Evolutionary conservation across 2,113 vertebrate genomes (phyloP).

Genomic region (Mobula birostris): DNA sequence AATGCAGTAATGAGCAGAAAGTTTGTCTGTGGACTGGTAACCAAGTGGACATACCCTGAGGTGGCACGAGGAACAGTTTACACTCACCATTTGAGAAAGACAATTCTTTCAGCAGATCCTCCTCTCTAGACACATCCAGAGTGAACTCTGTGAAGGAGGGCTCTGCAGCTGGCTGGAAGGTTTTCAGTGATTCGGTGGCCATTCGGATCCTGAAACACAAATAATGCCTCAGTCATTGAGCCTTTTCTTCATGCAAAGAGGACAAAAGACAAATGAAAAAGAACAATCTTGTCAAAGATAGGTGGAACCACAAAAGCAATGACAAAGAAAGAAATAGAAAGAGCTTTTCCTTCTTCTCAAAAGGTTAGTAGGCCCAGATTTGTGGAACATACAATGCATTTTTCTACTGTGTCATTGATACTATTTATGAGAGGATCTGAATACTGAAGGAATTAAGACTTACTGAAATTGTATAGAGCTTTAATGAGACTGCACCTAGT

Average conservation of each 20-base stretch:
- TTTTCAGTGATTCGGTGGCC: constrained; percentile 85
- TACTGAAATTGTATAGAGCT: no score
- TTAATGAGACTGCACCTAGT: no score
- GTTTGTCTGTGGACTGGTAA: neutral
- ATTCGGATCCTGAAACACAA: constrained; percentile 77
- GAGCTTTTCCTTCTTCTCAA: neutral
- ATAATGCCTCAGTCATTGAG: neutral
- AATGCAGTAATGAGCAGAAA: no score
- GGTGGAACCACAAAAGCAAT: neutral
- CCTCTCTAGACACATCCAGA: constrained; percentile 74
- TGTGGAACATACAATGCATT: neutral
- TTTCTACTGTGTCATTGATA: neutral
- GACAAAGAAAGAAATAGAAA: neutral
- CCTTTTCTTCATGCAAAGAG: neutral
- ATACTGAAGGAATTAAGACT: no score
- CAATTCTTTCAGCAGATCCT: constrained; percentile 72
- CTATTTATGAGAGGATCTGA: neutral
- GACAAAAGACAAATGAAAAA: neutral
- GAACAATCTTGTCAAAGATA: neutral
- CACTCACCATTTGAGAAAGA: constrained; percentile 77
- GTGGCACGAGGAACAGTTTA: neutral
- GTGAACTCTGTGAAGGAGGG: constrained; percentile 83
- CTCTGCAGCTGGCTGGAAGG: constrained; percentile 77
- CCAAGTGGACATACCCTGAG: neutral
- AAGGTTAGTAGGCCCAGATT: neutral